Evolutionary conservation across 2,797 vertebrate genomes (phyloP), one percentile per base, ranked within the genome.

Genomic region (Tiaroga cobitis): DNA sequence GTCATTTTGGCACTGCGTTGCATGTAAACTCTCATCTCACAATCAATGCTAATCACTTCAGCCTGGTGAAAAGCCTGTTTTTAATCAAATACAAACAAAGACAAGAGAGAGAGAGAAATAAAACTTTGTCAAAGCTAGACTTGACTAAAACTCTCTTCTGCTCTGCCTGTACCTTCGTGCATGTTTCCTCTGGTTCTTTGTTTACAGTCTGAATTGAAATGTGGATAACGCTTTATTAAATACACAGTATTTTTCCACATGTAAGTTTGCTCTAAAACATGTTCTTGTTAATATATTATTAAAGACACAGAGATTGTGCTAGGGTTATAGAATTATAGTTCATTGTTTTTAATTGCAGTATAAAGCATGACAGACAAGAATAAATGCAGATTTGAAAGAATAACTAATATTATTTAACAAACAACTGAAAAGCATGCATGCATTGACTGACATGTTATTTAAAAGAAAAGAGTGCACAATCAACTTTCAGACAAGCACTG

Each of bases 11-110:
- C 75, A 46, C 68, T 81, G 54, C 34, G 18, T 79, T 51, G 67
- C 43, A 51, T 79, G 70, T 61, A 86, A 82, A 85, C 81, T 19
- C 54, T 73, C 73, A 73, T 81, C 46, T 81, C 73, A 70, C 77
- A 87, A 87, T 88, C 84, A 89, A 84, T 81, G 41, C 16, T 87
- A 74, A 88, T 85, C 70, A 83, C 74, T 86, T 83, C 85, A 81
- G 37, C 61, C 70, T 84, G 81, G 26, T 82, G 81, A 65, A 82
- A 83, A 82, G 72, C 65, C 80, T 80, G 79, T 37, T 84, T 84
- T 86, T 82, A 84, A 85, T 86, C 84, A 82, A 82, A 87, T 19
- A 13, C 32, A 68, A 67, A 81, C n/a, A 43, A 81, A 41, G n/a
- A 81, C 18, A 4, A 67, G 29, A 73, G 29, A 72, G 59, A 21